Evolutionary conservation across 2,888 invertebrate genomes (phyloP), one percentile per base, ranked within the genome.

Genomic region (Periphyllus acericola): DNA sequence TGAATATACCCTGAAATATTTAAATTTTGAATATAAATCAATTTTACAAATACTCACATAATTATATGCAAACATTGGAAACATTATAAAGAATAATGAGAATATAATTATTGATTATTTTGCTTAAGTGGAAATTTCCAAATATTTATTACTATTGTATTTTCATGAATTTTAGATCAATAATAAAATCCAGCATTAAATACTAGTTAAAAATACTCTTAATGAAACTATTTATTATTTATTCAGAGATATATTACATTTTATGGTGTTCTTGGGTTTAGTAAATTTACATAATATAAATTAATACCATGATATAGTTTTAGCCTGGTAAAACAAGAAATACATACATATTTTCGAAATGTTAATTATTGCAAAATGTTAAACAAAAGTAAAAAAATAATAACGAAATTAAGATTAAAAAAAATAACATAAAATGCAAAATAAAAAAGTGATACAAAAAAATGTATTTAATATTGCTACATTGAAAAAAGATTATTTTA

Each of bases 1-100:
- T 84, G 84, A 68, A 84, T 66, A 46, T 84, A 84, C 84, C 84
- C 84, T 84, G 84, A 34, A 84, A 76, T 76, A 76, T 68, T 76
- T 66, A 32, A 19, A 34, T 66, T 66, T 60, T 83, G 55, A 74
- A 72, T 52, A 72, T 21, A 71, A 83, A 19, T 74, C 8, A 71
- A 52, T 82, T 34, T 25, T 40, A 29, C 40, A 25, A 8, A 29
- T 29, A 36, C n/a, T 83, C 1, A 55, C 74, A 21, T 36, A 32
- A 34, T 32, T 55, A 1, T 60, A 60, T 29, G 34, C 0, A 29
- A 83, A 36, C 11, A 32, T 72, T 29, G 34, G 0, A 29, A 83
- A 36, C 11, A 32, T 72, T 21, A 21, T 21, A 25, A 46, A 17
- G 25, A 68, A 14, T 46, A 46, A 46, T 29, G 46, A 32, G 32